These are phyloP conservation scores for Synergus laeviventris DNA, from an alignment of 2,888 invertebrate species.

Conservation along the genomic window DNA sequence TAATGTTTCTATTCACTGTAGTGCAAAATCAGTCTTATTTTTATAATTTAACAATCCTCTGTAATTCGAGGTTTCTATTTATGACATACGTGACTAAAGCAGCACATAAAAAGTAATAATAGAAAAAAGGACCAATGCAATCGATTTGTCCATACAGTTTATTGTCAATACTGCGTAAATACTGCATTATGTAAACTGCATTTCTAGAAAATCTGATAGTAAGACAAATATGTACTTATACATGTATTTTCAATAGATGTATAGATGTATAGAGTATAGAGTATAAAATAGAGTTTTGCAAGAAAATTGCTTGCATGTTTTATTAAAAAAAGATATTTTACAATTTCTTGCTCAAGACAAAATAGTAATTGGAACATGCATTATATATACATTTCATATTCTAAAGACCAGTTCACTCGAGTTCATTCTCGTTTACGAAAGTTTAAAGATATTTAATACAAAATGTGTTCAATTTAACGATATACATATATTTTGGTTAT, in stretches of 20 bases:
- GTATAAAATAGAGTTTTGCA: neutral
- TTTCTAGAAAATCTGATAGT: too few relatives aligned
- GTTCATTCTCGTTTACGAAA: too few relatives aligned
- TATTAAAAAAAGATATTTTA: neutral
- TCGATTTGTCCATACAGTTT: neutral
- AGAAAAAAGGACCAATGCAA: neutral
- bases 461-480: neutral
- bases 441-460: neutral
- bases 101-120: too few relatives aligned
- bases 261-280: too few relatives aligned
- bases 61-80: too few relatives aligned
- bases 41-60: neutral
- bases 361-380: neutral
- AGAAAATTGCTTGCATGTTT: conserved; percentile 22
- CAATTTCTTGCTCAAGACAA: neutral
- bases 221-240: too few relatives aligned
- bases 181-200: too few relatives aligned
- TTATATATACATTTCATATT: too few relatives aligned
- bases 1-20: neutral
- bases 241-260: too few relatives aligned
- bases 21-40: neutral
- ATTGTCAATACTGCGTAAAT: neutral
- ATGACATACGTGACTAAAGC: too few relatives aligned
- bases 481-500: too few relatives aligned
- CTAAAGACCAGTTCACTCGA: too few relatives aligned